These are phyloP conservation scores for Zaprionus taronus DNA, from an alignment of 1,140 invertebrate genomes.

Conservation along the genomic window DNA sequence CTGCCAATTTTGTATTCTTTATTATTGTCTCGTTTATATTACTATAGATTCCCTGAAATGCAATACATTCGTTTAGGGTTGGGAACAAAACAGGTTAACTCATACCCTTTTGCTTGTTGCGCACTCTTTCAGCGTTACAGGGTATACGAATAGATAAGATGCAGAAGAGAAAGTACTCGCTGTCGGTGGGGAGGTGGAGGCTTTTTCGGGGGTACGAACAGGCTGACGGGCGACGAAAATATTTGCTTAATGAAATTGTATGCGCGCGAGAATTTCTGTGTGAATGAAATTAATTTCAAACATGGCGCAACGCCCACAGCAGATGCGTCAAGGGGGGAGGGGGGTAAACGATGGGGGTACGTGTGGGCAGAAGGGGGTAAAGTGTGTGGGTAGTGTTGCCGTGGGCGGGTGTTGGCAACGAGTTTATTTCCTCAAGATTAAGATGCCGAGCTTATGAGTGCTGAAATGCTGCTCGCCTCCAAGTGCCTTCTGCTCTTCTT, in stretches of 20 bases:
- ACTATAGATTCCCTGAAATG: no score
- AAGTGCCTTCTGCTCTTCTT: conserved; percentile 30
- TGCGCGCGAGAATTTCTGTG: conserved; percentile 79
- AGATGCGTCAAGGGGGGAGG: not conserved
- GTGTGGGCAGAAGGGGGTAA: not conserved
- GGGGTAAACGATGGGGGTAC: no score
- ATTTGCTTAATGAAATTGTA: conserved; percentile 83
- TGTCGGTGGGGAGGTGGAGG: not conserved
- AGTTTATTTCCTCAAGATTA: conserved; percentile 72
- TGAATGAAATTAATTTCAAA: conserved; percentile 81
- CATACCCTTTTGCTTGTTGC: not conserved
- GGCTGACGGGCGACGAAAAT: conserved; percentile 68
- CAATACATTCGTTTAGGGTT: not conserved
- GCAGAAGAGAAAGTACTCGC: not conserved
- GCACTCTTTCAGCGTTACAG: not conserved
- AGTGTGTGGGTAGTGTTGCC: conserved; percentile 9
- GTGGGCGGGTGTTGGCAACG: conserved; percentile 46
- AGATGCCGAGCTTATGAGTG: conserved; percentile 71
- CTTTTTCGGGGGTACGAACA: not conserved
- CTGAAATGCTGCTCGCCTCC: conserved; percentile 55
- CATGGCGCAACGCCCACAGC: conserved; percentile 47
- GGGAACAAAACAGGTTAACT: not conserved
- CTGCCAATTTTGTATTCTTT: no score
- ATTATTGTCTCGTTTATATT: no score
- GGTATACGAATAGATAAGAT: conserved; percentile 18